Evolutionary conservation across 2,888 invertebrate genomes (phyloP), one percentile per base, ranked within the genome.

Genomic region (Himalopsyche kuldschensis): DNA sequence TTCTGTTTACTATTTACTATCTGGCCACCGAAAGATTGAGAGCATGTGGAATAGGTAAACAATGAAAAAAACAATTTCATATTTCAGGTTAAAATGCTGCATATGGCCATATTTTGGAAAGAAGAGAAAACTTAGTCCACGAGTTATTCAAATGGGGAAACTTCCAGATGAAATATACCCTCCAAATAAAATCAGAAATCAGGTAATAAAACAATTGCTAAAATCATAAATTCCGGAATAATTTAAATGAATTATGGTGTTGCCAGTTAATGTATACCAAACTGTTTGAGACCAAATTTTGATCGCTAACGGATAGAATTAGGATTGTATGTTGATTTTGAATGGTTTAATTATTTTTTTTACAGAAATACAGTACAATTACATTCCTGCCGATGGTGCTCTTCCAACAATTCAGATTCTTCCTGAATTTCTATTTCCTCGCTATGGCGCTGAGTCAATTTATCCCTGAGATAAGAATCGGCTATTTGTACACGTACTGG

Each of bases 401-500:
- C 86, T 99, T 96, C 91, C 98, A 99, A 91, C 99, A 99, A 91
- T 99, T 99, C 92, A 96, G 98, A 88, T 99, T 99, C 91, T 99
- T 99, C 91, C 93, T 99, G 87, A 99, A 99, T 91, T 91, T 99
- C 84, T 99, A 99, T 90, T 99, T 99, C 91, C 92, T 99, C 87
- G 93, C 99, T 84, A 99, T 99, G 99, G 99, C 99, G 0, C 93
- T 96, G 81, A 98, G 98, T 88, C 99, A 99, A 91, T 99, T 99
- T 91, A 97, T 99, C 89, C 98, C 98, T 31, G 97, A 97, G 88
- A 96, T 99, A 87, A 93, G 97, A 87, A 98, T 99, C 88, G 99
- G 99, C 2, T 98, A 98, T 89, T 94, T 99, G 75, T 99, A 99
- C 90, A 99, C 99, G 0, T 99, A 99, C 90, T 99, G 99, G 99